These are phyloP conservation scores for Aegypius monachus DNA, from an alignment of 2,113 vertebrate genomes.

Conservation along the genomic window DNA sequence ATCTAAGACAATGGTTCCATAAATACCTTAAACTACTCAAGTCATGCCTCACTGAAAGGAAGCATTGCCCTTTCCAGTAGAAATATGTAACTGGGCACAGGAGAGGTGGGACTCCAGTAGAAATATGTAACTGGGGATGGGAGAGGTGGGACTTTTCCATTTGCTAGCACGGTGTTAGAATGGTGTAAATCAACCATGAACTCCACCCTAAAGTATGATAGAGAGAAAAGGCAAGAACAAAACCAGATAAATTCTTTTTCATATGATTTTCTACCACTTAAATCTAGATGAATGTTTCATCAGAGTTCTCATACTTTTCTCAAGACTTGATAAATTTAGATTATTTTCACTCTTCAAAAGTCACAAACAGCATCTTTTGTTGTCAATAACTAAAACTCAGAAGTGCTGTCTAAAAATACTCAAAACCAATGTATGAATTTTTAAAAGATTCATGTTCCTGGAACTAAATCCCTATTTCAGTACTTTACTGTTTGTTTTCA, in stretches of 20 bases:
- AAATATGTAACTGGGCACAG: neutral
- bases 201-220: neutral
- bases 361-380: neutral
- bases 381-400: neutral
- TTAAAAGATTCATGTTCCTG: neutral
- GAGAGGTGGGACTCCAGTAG: neutral
- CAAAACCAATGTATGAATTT: neutral
- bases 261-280: neutral
- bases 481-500: neutral
- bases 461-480: neutral
- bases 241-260: neutral
- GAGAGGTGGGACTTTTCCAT: neutral
- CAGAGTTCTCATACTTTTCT: neutral
- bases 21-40: neutral
- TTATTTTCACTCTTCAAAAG: neutral
- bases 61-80: neutral
- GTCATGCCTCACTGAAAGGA: neutral
- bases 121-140: neutral
- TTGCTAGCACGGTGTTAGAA: neutral
- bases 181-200: neutral
- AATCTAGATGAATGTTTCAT: neutral
- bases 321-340: neutral
- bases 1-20: neutral
- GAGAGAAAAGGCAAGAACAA: neutral
- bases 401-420: neutral